Base-by-base conservation (phyloP, 2,797 vertebrate species). In the Tinamus major region DNA sequence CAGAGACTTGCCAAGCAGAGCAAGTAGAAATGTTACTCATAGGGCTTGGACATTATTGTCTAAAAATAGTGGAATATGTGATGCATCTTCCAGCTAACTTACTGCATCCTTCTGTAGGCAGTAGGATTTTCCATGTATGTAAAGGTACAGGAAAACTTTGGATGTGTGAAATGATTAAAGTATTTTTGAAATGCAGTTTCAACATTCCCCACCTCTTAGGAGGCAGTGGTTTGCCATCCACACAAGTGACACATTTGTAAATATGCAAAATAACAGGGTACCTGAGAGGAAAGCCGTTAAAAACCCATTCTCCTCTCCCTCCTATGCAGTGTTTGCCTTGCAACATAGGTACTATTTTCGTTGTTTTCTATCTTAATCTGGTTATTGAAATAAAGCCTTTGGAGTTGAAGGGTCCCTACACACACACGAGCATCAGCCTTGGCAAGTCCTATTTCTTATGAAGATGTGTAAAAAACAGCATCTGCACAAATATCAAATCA, bases 41-140 rank as follows among this genome's bases (percentile, higher is more conserved):
- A 91, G 91, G 93, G 94, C 59, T 93, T 93, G 75, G 94, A 87
- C 89, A 53, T 89, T 69, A 46, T 91, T 91, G 89, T 95, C 94
- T 75, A 86, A 89, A 89, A 95, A 44, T 67, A 95, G 91, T 91
- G 93, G 94, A 95, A 94, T 63, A 9, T 86, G 63, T 93, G 94
- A 93, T 84, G 67, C 41, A 21, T 74, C 68, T 89, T 63, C 85
- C 79, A 85, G 2, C 70, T 59, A 48, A 72, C 23, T 92, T 84
- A 46, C 79, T 88, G 69, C 80, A 76, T 91, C 91, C 4, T 6
- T 70, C 86, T 64, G 93, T 92, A 92, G 94, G 93, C 63, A 26
- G 92, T 74, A 41, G 93, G 69, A 83, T 89, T 94, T 94, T 79
- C 94, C 82, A 84, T 59, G 62, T 70, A 41, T 87, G 67, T 55